A percentile compares a stretch with the other conserved stretches of the same genome.
These are phyloP conservation scores for Miltochrista miniata DNA, from an alignment of 2,888 invertebrate genomes.

Conservation along the genomic window DNA sequence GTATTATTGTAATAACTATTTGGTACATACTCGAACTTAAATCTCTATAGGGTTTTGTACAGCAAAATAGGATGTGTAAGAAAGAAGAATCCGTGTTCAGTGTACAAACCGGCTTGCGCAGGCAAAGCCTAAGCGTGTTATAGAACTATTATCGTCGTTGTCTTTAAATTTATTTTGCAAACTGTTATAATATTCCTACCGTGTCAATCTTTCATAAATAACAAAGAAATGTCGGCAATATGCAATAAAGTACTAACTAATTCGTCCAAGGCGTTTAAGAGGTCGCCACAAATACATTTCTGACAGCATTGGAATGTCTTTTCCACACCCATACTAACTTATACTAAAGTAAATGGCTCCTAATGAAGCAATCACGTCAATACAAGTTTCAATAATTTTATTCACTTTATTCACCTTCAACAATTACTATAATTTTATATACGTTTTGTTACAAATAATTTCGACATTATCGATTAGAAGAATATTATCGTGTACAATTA, in stretches of 20 bases:
- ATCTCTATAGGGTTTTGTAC: too few species aligned
- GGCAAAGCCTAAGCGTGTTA: too few species aligned
- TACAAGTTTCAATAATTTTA: background rate
- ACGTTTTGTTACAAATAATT: constrained; percentile 9
- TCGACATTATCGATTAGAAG: background rate
- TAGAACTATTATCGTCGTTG: too few species aligned
- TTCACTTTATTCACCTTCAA: background rate
- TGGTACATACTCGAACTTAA: too few species aligned
- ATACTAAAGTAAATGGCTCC: background rate
- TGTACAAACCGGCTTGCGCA: too few species aligned
- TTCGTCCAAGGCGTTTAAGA: background rate
- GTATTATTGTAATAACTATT: too few species aligned
- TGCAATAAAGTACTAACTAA: background rate
- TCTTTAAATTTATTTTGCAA: background rate
- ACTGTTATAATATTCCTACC: background rate
- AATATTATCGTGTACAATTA: background rate
- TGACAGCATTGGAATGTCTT: background rate
- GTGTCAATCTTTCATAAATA: background rate
- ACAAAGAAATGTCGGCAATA: background rate
- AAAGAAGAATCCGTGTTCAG: too few species aligned
- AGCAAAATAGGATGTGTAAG: too few species aligned
- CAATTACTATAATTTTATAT: constrained; percentile 1
- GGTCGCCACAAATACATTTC: background rate
- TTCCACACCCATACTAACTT: background rate
- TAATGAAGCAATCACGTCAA: background rate